Evolutionary conservation across 2,888 invertebrate genomes (phyloP), one percentile per base, ranked within the genome.

Genomic region (Anodontia alba): DNA sequence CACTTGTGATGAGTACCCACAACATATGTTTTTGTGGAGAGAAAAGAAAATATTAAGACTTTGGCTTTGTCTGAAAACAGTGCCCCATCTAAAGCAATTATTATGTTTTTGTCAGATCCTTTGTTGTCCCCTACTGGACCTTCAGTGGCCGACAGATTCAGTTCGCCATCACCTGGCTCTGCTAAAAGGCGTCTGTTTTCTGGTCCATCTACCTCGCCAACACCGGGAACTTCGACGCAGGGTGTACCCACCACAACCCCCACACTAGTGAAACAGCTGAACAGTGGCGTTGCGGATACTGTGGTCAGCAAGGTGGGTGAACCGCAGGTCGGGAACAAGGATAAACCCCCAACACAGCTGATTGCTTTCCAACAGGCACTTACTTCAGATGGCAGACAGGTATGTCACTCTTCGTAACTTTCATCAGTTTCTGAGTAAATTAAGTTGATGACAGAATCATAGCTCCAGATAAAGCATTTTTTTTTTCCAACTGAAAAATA

Each of bases 101-200:
- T n/a, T n/a, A n/a, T 12, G 3, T 20, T 62, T 31, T 62, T 33
- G 62, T 33, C 77, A 86, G 91, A 91, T 74, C 90, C 89, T 0
- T 77, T 90, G n/a, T 87, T 86, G 76, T 94, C 94, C 0, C 93
- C 93, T 0, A 89, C 91, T 0, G 91, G 88, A 7, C 91, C 91
- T 0, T 91, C 93, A 7, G 92, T 92, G 12, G 88, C 91, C 5
- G 93, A 93, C 79, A 83, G 93, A 23, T 94, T 94, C 81, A 91
- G 90, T 91, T 88, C 94, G 3, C 94, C 94, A 0, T 90, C 92
- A 5, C 92, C 93, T 33, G 93, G 94, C 17, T 92, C 88, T 78
- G 94, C 94, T 51, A 94, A 94, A 83, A 90, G 95, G 33, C 92
- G 94, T 29, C 90, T 95, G 36, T 95, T 95, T 86, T 81, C 75